Conservation (phyloP, 2,113 vertebrate genomes). For the Trachemys scripta region DNA sequence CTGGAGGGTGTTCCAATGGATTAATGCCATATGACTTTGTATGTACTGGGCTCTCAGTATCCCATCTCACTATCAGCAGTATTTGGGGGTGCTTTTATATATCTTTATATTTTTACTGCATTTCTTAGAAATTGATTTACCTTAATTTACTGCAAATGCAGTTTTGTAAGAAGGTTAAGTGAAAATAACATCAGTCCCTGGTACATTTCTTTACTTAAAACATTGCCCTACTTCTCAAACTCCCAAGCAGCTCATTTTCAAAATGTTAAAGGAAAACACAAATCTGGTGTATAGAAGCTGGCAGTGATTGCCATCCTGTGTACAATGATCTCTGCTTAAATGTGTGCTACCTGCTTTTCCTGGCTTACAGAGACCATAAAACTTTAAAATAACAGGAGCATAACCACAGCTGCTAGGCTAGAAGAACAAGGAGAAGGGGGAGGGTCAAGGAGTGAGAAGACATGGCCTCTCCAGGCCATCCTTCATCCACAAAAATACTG, state of each 20-base stretch:
- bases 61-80: no score
- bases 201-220: background rate
- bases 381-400: background rate
- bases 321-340: constrained; percentile 9
- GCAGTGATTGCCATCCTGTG: constrained; percentile 24
- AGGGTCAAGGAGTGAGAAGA: no score
- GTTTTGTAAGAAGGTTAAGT: background rate
- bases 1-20: background rate
- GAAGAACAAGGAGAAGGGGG: no score
- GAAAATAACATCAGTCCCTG: background rate
- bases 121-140: background rate
- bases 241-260: constrained; percentile 25
- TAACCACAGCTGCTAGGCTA: no score
- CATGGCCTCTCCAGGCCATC: no score
- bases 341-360: background rate
- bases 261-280: constrained; percentile 21
- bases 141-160: background rate
- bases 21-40: background rate
- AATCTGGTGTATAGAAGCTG: background rate
- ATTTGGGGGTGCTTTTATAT: no score
- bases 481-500: no score
- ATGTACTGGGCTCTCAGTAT: background rate
- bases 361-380: constrained; percentile 39
- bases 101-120: no score
- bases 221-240: background rate